phyloP scores from a whole-genome alignment of 2,888 invertebrate species.

The Drosophila engyochracea region DNA sequence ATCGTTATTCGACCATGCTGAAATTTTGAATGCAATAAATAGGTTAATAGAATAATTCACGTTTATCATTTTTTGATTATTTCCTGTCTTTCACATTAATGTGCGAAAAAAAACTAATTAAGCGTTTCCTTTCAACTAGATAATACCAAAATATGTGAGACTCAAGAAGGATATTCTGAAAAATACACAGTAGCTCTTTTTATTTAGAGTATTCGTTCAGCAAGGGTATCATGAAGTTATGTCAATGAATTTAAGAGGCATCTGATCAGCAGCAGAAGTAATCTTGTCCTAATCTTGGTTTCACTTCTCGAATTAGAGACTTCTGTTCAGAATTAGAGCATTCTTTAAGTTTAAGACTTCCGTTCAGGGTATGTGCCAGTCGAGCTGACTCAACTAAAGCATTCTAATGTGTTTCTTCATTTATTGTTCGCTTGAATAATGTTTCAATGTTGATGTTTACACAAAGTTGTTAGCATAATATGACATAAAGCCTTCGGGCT shows the following conservation, averaged over 20 bases:
- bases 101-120: too few relatives aligned
- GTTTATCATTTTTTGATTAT: not conserved
- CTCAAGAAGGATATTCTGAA: not conserved
- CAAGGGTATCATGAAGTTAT: not conserved
- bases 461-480: constrained; percentile 42
- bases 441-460: constrained; percentile 41
- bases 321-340: not conserved
- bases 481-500: constrained; percentile 43
- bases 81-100: not conserved
- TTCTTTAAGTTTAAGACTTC: not conserved
- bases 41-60: not conserved
- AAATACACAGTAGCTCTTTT: not conserved
- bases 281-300: not conserved
- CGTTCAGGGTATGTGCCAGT: not conserved
- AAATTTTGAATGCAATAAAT: not conserved
- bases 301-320: not conserved
- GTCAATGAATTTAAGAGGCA: not conserved
- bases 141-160: not conserved
- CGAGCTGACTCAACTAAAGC: not conserved
- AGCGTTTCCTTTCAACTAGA: not conserved
- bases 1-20: not conserved
- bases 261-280: not conserved
- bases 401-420: not conserved
- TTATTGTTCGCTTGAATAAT: constrained; percentile 27
- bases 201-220: not conserved